A percentile compares a stretch with the other conserved stretches of the same genome.
phyloP scores from a whole-genome alignment of 2,888 invertebrate genomes.

The Acrobasis repandana region DNA sequence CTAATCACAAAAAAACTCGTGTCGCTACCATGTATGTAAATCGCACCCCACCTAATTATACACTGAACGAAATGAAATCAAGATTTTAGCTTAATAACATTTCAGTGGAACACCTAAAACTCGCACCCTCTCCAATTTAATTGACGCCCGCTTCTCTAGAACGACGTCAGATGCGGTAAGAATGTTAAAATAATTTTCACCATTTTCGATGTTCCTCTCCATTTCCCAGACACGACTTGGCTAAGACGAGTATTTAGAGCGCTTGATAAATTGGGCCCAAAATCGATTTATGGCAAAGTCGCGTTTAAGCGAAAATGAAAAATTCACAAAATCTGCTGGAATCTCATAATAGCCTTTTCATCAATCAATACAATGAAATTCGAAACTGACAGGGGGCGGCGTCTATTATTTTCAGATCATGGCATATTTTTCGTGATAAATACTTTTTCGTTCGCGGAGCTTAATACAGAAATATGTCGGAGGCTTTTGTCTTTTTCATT shows the following conservation, averaged over 20 bases:
- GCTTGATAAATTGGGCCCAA: slow-evolving; percentile 69
- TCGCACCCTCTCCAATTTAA: slow-evolving; percentile 53
- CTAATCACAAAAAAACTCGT: slow-evolving; percentile 58
- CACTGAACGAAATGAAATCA: slow-evolving; percentile 43
- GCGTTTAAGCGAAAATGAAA: slow-evolving; percentile 70
- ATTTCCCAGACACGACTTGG: slow-evolving; percentile 59
- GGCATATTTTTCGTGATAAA: slow-evolving; percentile 58
- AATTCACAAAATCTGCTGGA: slow-evolving; percentile 66
- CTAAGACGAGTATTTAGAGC: slow-evolving; percentile 64
- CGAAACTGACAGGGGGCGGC: slow-evolving; percentile 52
- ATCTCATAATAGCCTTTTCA: slow-evolving; percentile 72
- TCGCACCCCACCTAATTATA: slow-evolving; percentile 40
- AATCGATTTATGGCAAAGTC: slow-evolving; percentile 71
- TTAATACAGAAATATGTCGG: slow-evolving; percentile 63
- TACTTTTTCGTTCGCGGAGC: slow-evolving; percentile 46
- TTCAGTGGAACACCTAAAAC: slow-evolving; percentile 48
- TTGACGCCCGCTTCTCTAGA: slow-evolving; percentile 46
- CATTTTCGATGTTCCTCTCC: slow-evolving; percentile 57
- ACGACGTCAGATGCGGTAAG: slow-evolving; percentile 48
- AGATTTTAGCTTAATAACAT: slow-evolving; percentile 46
- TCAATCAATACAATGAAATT: slow-evolving; percentile 75
- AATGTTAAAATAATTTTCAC: slow-evolving; percentile 61
- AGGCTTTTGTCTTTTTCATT: slow-evolving; percentile 78
- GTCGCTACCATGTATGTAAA: slow-evolving; percentile 39
- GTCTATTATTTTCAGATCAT: slow-evolving; percentile 61